Conservation (phyloP, 2,888 invertebrate species). For the Catonia carolina region DNA sequence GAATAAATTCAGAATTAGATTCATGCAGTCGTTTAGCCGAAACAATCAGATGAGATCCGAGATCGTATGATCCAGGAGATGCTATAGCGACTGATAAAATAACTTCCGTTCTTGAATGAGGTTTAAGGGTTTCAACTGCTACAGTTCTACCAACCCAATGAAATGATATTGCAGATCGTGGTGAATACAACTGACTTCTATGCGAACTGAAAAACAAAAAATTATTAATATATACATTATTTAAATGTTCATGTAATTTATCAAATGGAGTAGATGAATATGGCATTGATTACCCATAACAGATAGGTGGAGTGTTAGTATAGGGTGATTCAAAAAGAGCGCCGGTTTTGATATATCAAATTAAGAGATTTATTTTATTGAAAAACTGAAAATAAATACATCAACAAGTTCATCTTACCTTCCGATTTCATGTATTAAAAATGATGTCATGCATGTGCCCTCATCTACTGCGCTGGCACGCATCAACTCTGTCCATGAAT, state of each 20-base stretch:
- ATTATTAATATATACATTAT: slow-evolving; percentile 15
- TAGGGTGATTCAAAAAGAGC: too few species aligned
- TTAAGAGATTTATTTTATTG: too few species aligned
- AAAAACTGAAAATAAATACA: too few species aligned
- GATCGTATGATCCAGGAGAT: slow-evolving; percentile 59
- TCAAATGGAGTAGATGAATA: too few species aligned
- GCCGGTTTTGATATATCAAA: too few species aligned
- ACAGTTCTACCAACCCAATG: slow-evolving; percentile 45
- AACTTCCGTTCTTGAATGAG: slow-evolving; percentile 50
- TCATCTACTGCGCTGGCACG: too few species aligned
- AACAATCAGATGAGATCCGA: slow-evolving; percentile 56
- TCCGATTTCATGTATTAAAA: too few species aligned
- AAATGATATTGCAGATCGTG: slow-evolving; percentile 43
- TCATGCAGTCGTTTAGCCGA: slow-evolving; percentile 2
- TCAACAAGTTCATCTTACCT: too few species aligned
- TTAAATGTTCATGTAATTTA: slow-evolving; percentile 1
- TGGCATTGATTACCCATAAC: too few species aligned
- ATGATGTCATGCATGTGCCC: too few species aligned
- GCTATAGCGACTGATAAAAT: slow-evolving; percentile 55
- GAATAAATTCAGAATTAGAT: slow-evolving; percentile 10
- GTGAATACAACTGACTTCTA: slow-evolving; percentile 42
- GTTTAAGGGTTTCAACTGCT: slow-evolving; percentile 44
- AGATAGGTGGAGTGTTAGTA: too few species aligned
- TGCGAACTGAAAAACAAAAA: slow-evolving; percentile 38
- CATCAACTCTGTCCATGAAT: too few species aligned